Evolutionary conservation across 2,797 vertebrate genomes (phyloP).

Genomic region (Micropoecilia bifurca): DNA sequence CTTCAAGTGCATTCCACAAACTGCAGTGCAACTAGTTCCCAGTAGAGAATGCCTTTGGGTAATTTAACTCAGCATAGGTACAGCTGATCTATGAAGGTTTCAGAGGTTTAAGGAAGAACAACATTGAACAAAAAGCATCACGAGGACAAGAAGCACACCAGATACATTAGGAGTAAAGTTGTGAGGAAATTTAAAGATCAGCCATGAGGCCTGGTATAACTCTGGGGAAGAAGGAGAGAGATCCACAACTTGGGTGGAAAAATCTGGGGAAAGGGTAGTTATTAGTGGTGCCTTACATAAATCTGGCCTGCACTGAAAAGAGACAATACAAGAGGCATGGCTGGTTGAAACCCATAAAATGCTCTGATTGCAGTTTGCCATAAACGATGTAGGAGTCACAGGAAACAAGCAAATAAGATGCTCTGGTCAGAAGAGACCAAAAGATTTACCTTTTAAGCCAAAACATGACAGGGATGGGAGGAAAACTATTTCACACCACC

Average conservation of each 20-base stretch:
- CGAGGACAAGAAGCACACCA: not conserved
- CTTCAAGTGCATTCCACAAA: not conserved
- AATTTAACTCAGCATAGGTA: not conserved
- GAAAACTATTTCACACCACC: not conserved
- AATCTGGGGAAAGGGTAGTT: not conserved
- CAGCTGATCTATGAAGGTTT: not conserved
- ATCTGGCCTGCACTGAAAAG: not conserved
- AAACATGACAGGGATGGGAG: not conserved
- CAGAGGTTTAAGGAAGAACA: not conserved
- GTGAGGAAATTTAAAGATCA: not conserved
- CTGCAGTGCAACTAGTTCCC: not conserved
- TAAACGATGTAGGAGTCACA: not conserved
- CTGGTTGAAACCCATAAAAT: not conserved
- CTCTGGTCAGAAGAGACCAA: not conserved
- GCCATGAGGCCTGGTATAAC: not conserved
- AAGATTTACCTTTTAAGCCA: not conserved
- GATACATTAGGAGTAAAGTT: not conserved
- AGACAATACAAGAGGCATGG: not conserved
- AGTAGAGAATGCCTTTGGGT: not conserved
- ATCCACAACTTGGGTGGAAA: no score
- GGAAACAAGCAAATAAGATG: not conserved
- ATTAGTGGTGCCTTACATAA: not conserved
- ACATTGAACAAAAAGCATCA: not conserved
- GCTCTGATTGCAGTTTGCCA: not conserved
- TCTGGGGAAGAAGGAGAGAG: not conserved